These are phyloP conservation scores for Ciconia maguari DNA, from an alignment of 2,113 vertebrate species.

Conservation along the genomic window DNA sequence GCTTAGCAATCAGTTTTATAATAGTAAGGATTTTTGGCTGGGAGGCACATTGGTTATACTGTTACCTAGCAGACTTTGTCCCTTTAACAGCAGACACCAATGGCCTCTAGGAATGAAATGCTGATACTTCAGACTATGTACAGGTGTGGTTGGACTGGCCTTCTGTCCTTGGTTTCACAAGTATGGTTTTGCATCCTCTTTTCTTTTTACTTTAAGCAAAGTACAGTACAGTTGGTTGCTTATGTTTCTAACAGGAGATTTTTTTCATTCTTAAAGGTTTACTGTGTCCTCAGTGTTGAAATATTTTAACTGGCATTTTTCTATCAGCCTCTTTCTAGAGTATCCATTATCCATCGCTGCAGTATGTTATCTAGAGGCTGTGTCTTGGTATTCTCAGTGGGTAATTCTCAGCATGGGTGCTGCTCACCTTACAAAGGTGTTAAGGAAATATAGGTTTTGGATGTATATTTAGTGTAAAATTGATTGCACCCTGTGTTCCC, in stretches of 20 bases:
- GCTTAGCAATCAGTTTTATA: conserved; percentile 57
- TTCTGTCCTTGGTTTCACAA: not conserved
- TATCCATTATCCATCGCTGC: not conserved
- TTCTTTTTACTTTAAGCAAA: not conserved
- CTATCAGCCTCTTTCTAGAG: not conserved
- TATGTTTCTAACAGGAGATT: not conserved
- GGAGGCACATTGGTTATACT: not conserved
- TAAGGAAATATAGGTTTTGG: not conserved
- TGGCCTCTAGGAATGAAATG: not conserved
- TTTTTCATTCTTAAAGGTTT: not conserved
- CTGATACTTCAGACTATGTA: not conserved
- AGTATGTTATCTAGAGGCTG: not conserved
- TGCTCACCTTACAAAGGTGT: not conserved
- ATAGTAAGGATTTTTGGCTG: conserved; percentile 10
- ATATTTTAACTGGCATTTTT: conserved; percentile 11
- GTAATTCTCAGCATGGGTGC: not conserved
- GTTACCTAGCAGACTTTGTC: not conserved
- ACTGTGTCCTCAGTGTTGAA: not conserved
- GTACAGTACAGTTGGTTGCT: not conserved
- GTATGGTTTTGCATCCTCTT: not conserved
- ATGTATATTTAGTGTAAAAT: not conserved
- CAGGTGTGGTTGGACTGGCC: not conserved
- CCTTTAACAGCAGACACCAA: not conserved
- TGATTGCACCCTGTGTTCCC: not conserved
- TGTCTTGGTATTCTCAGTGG: not conserved